Evolutionary conservation across 2,113 vertebrate species (phyloP).

Genomic region (Tylochromis polylepis): DNA sequence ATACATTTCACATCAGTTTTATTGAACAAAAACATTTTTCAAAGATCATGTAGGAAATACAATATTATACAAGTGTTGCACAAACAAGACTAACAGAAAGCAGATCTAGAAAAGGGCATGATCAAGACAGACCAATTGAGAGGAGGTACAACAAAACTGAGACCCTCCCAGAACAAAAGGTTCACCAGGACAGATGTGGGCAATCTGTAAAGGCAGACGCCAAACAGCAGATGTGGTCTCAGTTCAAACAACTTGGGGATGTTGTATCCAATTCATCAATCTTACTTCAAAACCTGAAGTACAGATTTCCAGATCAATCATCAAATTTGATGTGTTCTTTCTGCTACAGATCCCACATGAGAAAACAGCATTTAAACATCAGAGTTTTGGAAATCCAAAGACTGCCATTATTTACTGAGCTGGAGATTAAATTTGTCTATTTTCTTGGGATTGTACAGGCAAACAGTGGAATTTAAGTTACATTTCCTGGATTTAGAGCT

Average conservation of each 20-base stretch:
- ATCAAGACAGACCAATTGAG: neutral
- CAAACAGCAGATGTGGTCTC: neutral
- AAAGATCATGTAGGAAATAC: conserved; percentile 68
- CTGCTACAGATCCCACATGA: neutral
- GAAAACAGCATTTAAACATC: neutral
- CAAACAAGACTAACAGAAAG: conserved; percentile 48
- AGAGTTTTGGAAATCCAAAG: neutral
- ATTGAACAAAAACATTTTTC: conserved; percentile 64
- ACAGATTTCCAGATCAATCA: neutral
- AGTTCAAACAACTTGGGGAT: neutral
- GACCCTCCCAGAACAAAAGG: neutral
- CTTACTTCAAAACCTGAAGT: neutral
- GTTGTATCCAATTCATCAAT: neutral
- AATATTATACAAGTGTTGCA: conserved; percentile 59
- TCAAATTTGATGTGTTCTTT: neutral
- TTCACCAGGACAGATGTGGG: neutral
- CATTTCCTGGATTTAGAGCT: neutral
- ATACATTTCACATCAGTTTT: conserved; percentile 45
- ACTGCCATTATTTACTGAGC: neutral
- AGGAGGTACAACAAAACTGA: neutral
- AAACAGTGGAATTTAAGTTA: neutral
- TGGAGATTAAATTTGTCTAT: neutral
- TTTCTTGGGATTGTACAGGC: neutral
- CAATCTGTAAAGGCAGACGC: neutral
- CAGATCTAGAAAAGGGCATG: conserved; percentile 31